Conservation (phyloP, 2,797 vertebrate genomes). For the Allobates femoralis region DNA sequence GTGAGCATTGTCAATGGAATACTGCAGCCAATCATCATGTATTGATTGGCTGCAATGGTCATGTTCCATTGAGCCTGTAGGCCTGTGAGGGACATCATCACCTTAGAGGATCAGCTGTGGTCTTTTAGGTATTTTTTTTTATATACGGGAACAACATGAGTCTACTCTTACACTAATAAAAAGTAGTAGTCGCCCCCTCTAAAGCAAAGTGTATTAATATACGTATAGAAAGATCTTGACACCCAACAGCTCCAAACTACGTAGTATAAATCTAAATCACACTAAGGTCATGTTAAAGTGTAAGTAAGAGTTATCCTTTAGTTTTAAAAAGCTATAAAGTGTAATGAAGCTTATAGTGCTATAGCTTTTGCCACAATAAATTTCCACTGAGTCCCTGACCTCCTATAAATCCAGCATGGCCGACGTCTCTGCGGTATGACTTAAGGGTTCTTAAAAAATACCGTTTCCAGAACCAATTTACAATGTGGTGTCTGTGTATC, state of each 20-base stretch:
- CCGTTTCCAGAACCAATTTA: background rate
- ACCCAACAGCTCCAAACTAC: background rate
- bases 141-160: no score
- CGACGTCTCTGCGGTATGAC: constrained; percentile 21
- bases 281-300: constrained; percentile 11
- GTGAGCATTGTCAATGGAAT: no score
- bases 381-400: constrained; percentile 37
- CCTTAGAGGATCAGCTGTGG: no score
- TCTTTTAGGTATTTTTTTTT: no score
- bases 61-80: no score
- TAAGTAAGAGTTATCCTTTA: constrained; percentile 28
- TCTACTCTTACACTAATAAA: no score
- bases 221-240: background rate
- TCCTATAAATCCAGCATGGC: constrained; percentile 41
- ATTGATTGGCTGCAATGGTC: no score
- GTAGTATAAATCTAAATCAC: background rate
- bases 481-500: background rate
- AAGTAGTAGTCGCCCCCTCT: background rate
- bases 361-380: constrained; percentile 40
- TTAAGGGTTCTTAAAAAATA: constrained; percentile 20
- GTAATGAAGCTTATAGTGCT: constrained; percentile 48
- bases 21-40: no score
- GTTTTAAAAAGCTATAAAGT: constrained; percentile 47
- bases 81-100: no score
- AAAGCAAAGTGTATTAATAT: background rate